Evolutionary conservation across 2,113 vertebrate species (phyloP), one percentile per base, ranked within the genome.

Genomic region (Tragelaphus strepsiceros): DNA sequence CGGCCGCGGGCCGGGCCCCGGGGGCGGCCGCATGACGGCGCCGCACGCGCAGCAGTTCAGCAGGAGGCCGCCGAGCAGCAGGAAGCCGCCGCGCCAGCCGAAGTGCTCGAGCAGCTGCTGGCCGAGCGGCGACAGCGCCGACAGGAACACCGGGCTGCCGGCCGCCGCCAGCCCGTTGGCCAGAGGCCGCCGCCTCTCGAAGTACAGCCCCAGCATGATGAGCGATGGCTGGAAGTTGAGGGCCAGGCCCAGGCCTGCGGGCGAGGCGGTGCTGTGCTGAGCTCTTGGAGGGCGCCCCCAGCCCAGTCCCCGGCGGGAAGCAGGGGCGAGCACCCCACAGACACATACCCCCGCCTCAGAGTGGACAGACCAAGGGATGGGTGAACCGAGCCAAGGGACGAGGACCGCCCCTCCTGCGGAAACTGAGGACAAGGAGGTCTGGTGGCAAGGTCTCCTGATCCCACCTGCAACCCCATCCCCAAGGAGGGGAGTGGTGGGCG

Each of bases 1-100:
- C 82, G 54, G 77, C 71, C 96, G 98, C 88, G 88, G 96, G 19
- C 89, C 14, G 8, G 97, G 97, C 51, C 77, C 94, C 10, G 98
- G 98, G 82, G 99, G 98, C 15, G 99, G 99, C 92, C 99, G 98
- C 99, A 99, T 99, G 94, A 99, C 97, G 0, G 99, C 99, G 7
- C 99, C 99, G 90, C 99, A 99, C 15, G 99, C 99, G 93, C 99
- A 99, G 98, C 99, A 99, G 91, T 99, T 99, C 90, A 99, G 98
- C 92, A 99, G 98, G 71, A 99, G 98, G n/a, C 99, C 99, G 6
- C 99, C 99, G 97, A 99, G 98, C 95, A 99, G 99, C 91, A 99
- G 99, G 96, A 99, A 99, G 58, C 99, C 99, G 49, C 99, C 99
- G 96, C 99, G 97, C 99, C 99, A 99, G 67, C 99, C 99, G 90